Conservation (phyloP, 2,113 vertebrate genomes). For the Choloepus hoffmanni region DNA sequence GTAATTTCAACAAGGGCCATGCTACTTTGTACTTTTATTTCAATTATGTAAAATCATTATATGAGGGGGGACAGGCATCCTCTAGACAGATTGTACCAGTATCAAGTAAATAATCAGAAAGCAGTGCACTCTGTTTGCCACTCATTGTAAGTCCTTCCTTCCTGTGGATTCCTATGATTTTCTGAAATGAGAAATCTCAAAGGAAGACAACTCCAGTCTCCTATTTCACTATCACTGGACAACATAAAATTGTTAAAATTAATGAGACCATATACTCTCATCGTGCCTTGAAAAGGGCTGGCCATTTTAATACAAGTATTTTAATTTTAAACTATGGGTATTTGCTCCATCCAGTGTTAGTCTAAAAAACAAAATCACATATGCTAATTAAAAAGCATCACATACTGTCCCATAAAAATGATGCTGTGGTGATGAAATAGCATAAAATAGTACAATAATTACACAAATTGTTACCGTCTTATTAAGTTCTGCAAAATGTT, state of each 20-base stretch:
- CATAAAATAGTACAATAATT: constrained; percentile 63
- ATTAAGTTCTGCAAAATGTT: constrained; percentile 65
- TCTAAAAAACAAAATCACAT: constrained; percentile 58
- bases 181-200: constrained; percentile 57
- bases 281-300: not conserved
- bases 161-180: constrained; percentile 42
- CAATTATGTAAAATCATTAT: constrained; percentile 79
- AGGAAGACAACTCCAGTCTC: constrained; percentile 40
- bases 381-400: constrained; percentile 72
- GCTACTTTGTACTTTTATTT: constrained; percentile 76
- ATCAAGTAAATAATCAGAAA: constrained; percentile 57
- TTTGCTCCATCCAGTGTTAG: constrained; percentile 63
- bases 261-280: constrained; percentile 31
- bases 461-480: constrained; percentile 62
- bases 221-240: constrained; percentile 43
- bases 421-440: constrained; percentile 49
- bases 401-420: constrained; percentile 56
- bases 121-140: not conserved
- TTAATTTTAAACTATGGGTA: constrained; percentile 62
- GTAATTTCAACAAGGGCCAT: constrained; percentile 75
- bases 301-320: constrained; percentile 39
- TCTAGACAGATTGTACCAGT: not conserved
- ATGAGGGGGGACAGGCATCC: not conserved
- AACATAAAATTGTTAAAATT: constrained; percentile 65
- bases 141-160: not conserved